A percentile compares a stretch with the other conserved stretches of the same genome.
These are phyloP conservation scores for Schizotus pectinicornis DNA, from an alignment of 2,888 invertebrate species.

Conservation along the genomic window DNA sequence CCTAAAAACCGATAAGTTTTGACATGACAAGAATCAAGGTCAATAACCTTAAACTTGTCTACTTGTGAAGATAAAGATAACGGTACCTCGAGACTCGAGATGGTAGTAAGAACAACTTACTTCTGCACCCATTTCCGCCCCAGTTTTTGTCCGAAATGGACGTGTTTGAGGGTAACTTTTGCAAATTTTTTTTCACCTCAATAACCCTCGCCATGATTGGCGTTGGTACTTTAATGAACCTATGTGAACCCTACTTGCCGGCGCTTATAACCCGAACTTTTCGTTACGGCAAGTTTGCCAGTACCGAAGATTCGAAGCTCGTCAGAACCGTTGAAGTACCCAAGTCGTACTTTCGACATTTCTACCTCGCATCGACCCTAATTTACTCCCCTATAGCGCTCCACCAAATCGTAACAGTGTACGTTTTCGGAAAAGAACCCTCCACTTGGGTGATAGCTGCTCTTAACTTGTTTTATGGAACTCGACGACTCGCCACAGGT, in stretches of 20 bases:
- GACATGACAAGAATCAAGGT: too few relatives aligned
- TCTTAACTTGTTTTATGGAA: conserved; percentile 60
- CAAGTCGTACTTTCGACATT: conserved; percentile 82
- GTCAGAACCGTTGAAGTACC: conserved; percentile 68
- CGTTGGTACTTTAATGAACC: conserved; percentile 67
- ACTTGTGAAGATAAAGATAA: too few relatives aligned
- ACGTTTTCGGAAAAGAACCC: conserved; percentile 60
- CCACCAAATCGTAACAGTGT: conserved; percentile 60
- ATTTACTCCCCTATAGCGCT: conserved; percentile 61
- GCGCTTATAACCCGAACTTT: conserved; percentile 68
- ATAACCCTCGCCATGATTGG: conserved; percentile 54
- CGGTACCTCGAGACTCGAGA: too few relatives aligned
- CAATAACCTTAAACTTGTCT: too few relatives aligned
- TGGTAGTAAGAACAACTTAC: too few relatives aligned
- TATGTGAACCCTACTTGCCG: conserved; percentile 71
- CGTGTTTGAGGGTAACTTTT: conserved; percentile 1
- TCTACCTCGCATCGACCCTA: conserved; percentile 74
- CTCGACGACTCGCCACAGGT: conserved; percentile 61
- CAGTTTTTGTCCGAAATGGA: conserved; percentile 2
- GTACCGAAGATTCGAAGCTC: conserved; percentile 59
- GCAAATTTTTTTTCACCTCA: conserved; percentile 17
- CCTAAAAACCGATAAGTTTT: too few relatives aligned
- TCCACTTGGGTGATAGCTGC: conserved; percentile 60
- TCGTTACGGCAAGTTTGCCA: conserved; percentile 76
- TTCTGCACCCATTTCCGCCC: too few relatives aligned